These are phyloP conservation scores for Pan paniscus DNA, from an alignment of 2,113 vertebrate genomes.

Conservation along the genomic window DNA sequence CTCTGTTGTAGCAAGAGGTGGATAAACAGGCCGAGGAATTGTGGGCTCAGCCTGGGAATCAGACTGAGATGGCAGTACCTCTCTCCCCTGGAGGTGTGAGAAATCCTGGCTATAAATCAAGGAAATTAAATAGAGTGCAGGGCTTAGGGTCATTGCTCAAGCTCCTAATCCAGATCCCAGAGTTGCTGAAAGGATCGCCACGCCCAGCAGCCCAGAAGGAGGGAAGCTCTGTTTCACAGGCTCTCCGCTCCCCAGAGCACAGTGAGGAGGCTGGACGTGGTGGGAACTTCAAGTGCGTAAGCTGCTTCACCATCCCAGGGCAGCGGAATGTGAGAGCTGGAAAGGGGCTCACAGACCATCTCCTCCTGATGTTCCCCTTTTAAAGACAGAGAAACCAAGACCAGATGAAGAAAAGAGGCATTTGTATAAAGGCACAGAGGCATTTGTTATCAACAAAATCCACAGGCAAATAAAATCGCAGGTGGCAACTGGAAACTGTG, in stretches of 20 bases:
- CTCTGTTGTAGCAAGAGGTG: not conserved
- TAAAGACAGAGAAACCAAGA: not conserved
- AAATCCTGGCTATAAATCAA: constrained; percentile 75
- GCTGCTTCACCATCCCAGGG: not conserved
- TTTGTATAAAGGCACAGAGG: not conserved
- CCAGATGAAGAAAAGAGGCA: not conserved
- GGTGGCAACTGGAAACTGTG: not conserved
- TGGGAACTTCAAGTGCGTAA: not conserved
- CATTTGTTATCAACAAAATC: fast-evolving
- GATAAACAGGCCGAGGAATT: not conserved
- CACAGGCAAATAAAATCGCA: not conserved
- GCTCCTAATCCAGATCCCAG: constrained; percentile 51
- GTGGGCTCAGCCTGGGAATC: not conserved
- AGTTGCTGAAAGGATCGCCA: constrained; percentile 33
- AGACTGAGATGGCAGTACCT: not conserved
- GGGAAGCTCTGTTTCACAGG: not conserved
- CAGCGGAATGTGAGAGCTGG: not conserved
- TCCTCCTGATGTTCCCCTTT: not conserved
- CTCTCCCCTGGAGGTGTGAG: constrained; percentile 73
- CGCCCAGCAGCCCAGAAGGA: constrained; percentile 44
- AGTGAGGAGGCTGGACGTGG: not conserved
- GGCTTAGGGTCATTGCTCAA: constrained; percentile 37
- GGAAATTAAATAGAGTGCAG: constrained; percentile 62
- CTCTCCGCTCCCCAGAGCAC: not conserved
- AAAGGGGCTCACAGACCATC: not conserved